A percentile compares a stretch with the other conserved stretches of the same genome.
Evolutionary conservation across 2,113 vertebrate genomes (phyloP).

Genomic region (Mormyrus lacerda): DNA sequence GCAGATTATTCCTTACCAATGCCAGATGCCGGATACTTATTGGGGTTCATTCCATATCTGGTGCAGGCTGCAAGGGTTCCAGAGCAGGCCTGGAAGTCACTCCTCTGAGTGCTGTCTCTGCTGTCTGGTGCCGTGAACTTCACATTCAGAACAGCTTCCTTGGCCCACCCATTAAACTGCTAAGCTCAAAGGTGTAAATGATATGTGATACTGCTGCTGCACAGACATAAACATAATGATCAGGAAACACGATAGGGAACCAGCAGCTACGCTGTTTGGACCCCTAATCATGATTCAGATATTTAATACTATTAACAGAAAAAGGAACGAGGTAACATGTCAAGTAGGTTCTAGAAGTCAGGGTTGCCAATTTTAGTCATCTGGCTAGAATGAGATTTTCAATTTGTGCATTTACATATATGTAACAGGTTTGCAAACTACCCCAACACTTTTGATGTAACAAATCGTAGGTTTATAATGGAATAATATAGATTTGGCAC

Average conservation of each 20-base stretch:
- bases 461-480: neutral
- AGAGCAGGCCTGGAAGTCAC: neutral
- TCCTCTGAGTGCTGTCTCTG: neutral
- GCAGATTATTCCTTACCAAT: neutral
- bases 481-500: neutral
- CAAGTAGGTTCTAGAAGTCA: neutral
- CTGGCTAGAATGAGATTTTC: neutral
- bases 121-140: neutral
- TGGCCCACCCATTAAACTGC: neutral
- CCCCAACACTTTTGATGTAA: neutral
- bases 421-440: neutral
- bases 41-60: neutral
- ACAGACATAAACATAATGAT: neutral
- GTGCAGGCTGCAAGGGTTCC: neutral
- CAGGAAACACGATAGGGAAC: neutral
- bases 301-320: neutral
- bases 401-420: neutral
- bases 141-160: neutral
- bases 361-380: neutral
- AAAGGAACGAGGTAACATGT: neutral
- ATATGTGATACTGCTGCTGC: neutral
- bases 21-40: neutral
- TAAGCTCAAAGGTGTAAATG: neutral
- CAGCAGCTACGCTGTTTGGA: neutral
- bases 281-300: neutral